phyloP scores from a whole-genome alignment of 2,888 invertebrate genomes.

The Apantesis nais region DNA sequence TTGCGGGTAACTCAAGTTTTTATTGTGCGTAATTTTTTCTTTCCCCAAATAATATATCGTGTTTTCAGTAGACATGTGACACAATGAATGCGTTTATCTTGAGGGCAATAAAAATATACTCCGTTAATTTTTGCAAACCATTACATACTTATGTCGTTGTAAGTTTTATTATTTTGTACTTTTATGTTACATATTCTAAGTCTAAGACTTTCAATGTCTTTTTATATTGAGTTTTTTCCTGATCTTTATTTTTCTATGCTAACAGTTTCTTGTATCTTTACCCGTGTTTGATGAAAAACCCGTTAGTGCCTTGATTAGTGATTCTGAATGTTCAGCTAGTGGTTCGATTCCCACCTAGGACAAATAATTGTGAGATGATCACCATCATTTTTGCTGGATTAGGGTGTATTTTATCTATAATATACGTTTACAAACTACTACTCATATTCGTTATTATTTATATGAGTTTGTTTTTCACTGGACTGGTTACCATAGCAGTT shows the following conservation, averaged over 20 bases:
- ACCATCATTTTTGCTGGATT: too few relatives aligned
- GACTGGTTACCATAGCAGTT: too few relatives aligned
- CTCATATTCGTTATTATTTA: too few relatives aligned
- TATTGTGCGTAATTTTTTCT: constrained; percentile 75
- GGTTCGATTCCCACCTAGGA: too few relatives aligned
- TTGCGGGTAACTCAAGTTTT: constrained; percentile 74
- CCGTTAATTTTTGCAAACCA: constrained; percentile 41
- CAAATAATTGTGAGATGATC: too few relatives aligned
- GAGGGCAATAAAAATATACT: constrained; percentile 49
- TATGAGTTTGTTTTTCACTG: too few relatives aligned
- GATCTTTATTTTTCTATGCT: background rate
- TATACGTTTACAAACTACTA: too few relatives aligned
- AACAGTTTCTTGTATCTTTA: too few relatives aligned
- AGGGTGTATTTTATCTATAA: too few relatives aligned
- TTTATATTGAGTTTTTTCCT: background rate
- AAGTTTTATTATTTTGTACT: constrained; percentile 5
- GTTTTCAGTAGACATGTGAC: constrained; percentile 62
- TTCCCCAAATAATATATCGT: constrained; percentile 60
- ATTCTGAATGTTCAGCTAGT: too few relatives aligned
- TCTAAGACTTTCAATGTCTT: background rate
- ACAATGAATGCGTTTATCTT: constrained; percentile 71
- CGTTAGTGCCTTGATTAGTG: too few relatives aligned
- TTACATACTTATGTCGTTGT: constrained; percentile 41
- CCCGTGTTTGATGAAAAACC: too few relatives aligned
- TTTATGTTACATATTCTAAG: background rate